phyloP scores from a whole-genome alignment of 2,888 invertebrate genomes.

The Diarsia rubi region DNA sequence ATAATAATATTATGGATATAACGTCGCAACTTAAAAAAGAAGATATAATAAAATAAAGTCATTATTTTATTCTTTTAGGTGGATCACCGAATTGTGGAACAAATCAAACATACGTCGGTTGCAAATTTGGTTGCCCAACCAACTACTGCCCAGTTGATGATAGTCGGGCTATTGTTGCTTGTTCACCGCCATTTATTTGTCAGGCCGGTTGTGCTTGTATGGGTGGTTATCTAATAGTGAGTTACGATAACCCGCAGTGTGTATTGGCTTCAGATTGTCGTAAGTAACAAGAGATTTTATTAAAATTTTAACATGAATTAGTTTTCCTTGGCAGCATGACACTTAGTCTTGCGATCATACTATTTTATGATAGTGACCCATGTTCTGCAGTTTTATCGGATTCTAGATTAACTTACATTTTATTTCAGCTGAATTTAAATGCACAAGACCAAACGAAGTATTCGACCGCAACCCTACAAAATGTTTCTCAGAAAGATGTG shows the following conservation, averaged over 20 bases:
- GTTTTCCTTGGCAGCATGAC: neutral
- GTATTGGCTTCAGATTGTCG: conserved; percentile 65
- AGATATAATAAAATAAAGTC: neutral
- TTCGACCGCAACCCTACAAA: conserved; percentile 68
- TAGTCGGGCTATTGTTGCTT: conserved; percentile 64
- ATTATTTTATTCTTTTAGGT: conserved; percentile 9
- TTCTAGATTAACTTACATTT: neutral
- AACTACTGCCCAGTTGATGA: conserved; percentile 74
- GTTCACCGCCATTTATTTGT: conserved; percentile 70
- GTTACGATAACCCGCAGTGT: conserved; percentile 33
- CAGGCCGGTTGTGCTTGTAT: conserved; percentile 77
- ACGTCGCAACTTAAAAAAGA: neutral
- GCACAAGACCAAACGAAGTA: conserved; percentile 73
- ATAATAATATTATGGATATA: neutral
- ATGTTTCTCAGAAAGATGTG: conserved; percentile 71
- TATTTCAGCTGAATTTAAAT: conserved; percentile 71
- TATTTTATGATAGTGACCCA: neutral
- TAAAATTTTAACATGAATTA: neutral
- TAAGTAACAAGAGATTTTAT: conserved; percentile 61
- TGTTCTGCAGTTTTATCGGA: neutral
- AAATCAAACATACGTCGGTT: conserved; percentile 73
- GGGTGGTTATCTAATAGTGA: conserved; percentile 62
- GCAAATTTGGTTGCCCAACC: conserved; percentile 70
- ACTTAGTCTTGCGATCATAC: neutral
- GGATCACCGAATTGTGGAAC: conserved; percentile 38